phyloP scores from a whole-genome alignment of 2,888 invertebrate species.

The Schizotus pectinicornis region DNA sequence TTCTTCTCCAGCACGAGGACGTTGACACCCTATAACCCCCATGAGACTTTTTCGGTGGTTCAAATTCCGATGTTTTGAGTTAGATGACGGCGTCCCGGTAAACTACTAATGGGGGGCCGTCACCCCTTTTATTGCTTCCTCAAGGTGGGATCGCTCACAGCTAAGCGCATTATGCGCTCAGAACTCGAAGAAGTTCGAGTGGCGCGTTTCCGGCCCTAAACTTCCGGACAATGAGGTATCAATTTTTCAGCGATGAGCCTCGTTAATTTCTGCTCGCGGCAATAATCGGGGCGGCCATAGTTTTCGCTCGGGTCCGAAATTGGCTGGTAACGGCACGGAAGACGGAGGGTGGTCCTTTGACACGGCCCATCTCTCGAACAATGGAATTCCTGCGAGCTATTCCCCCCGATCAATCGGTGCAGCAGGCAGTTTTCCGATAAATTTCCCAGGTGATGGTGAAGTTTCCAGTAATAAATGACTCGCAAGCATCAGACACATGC shows the following conservation, averaged over 20 bases:
- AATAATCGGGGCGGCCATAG: too few species aligned
- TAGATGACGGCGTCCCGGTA: too few species aligned
- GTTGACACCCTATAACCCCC: too few species aligned
- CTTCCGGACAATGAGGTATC: constrained; percentile 6
- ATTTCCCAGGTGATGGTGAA: constrained; percentile 41
- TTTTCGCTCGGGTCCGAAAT: constrained; percentile 7
- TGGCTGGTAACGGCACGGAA: neutral
- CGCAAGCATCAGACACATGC: constrained; percentile 32
- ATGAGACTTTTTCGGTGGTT: too few species aligned
- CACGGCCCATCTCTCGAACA: constrained; percentile 1
- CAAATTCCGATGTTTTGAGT: too few species aligned
- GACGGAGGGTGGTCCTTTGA: constrained; percentile 1
- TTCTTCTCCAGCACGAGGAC: too few species aligned
- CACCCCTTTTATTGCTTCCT: constrained; percentile 8
- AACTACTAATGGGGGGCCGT: too few species aligned
- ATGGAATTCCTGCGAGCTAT: constrained; percentile 12
- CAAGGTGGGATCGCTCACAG: constrained; percentile 2
- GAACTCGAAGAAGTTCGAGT: neutral
- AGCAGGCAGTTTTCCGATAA: constrained; percentile 38
- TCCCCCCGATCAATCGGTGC: constrained; percentile 20
- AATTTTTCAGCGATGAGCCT: neutral
- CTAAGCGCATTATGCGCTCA: constrained; percentile 14
- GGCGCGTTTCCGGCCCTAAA: neutral
- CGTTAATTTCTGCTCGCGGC: too few species aligned
- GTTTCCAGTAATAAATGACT: constrained; percentile 42